These are phyloP conservation scores for Nasonia oneida DNA, from an alignment of 2,888 invertebrate genomes.

Conservation along the genomic window DNA sequence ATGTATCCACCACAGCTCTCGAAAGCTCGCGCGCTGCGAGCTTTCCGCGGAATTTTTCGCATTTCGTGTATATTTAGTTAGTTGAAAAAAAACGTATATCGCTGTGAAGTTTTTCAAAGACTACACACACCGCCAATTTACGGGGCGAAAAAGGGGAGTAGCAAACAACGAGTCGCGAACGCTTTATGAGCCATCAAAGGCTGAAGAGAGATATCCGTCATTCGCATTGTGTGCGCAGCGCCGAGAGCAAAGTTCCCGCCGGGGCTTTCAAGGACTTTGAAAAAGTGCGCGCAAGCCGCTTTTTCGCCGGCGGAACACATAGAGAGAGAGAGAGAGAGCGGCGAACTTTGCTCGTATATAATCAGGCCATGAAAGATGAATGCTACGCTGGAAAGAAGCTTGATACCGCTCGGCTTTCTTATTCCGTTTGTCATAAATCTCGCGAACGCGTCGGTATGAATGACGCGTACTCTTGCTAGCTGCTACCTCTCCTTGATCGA, in stretches of 20 bases:
- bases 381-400: constrained; percentile 6
- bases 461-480: neutral
- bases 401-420: constrained; percentile 7
- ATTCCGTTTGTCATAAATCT: constrained; percentile 38
- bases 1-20: neutral
- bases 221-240: constrained; percentile 10
- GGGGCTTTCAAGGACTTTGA: constrained; percentile 30
- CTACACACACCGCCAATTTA: neutral
- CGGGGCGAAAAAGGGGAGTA: neutral
- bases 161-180: neutral
- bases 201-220: constrained; percentile 34
- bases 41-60: neutral
- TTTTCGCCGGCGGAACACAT: constrained; percentile 4
- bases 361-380: constrained; percentile 53
- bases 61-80: no score
- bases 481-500: neutral
- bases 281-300: constrained; percentile 33
- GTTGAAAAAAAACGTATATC: no score
- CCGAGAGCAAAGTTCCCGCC: constrained; percentile 8
- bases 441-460: neutral
- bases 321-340: neutral
- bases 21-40: neutral
- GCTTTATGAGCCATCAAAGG: neutral
- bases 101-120: no score
- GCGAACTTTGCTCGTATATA: constrained; percentile 52